Evolutionary conservation across 2,888 invertebrate species (phyloP).

Genomic region (Capitulum mitella): DNA sequence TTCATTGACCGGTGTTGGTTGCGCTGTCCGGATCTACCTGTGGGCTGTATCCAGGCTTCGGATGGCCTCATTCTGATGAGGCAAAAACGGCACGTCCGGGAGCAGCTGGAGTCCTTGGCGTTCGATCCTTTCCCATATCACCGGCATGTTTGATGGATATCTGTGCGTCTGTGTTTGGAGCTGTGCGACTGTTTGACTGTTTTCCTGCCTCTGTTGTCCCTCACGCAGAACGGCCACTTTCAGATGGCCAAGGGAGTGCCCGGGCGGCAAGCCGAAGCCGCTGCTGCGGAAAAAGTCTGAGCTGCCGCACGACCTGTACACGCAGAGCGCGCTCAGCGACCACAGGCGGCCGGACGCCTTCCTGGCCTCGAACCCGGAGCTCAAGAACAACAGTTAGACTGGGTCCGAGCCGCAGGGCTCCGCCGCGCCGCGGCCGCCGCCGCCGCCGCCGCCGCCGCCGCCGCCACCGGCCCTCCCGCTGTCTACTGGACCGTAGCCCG

Average conservation of each 20-base stretch:
- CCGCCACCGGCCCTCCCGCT: background rate
- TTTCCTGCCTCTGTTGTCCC: too few relatives aligned
- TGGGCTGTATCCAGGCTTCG: too few relatives aligned
- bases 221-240: background rate
- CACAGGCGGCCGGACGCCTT: slow-evolving; percentile 46
- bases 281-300: slow-evolving; percentile 93
- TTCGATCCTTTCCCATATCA: too few relatives aligned
- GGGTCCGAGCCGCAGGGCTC: background rate
- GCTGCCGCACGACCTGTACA: slow-evolving; percentile 85
- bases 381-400: background rate
- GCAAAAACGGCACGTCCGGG: too few relatives aligned
- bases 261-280: slow-evolving; percentile 53
- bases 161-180: too few relatives aligned
- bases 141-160: too few relatives aligned
- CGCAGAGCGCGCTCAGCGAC: slow-evolving; percentile 81
- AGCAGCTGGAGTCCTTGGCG: too few relatives aligned
- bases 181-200: too few relatives aligned
- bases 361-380: slow-evolving; percentile 1
- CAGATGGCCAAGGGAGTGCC: background rate
- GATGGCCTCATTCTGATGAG: too few relatives aligned
- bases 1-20: too few relatives aligned
- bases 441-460: background rate
- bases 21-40: too few relatives aligned
- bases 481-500: background rate
- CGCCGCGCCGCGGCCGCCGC: background rate